phyloP scores from a whole-genome alignment of 2,113 vertebrate genomes.

The Noturus placidus region DNA sequence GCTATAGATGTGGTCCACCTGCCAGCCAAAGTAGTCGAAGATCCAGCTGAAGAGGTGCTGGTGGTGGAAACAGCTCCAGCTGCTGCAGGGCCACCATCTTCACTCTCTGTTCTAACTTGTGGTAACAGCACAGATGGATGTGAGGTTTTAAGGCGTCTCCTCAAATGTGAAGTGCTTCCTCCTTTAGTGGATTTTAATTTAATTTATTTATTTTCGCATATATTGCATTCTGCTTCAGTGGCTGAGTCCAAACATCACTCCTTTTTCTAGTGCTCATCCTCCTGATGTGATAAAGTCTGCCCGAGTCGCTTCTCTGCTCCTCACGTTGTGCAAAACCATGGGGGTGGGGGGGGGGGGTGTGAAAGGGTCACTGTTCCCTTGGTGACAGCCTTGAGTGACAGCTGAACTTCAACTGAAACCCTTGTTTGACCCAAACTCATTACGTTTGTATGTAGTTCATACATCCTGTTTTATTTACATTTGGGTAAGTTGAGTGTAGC shows the following conservation, averaged over 20 bases:
- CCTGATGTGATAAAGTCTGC: neutral
- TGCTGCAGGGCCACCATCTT: neutral
- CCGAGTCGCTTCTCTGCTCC: neutral
- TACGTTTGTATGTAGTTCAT: too few relatives aligned
- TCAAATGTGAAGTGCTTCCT: neutral
- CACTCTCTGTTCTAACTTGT: neutral
- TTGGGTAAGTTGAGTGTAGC: too few relatives aligned
- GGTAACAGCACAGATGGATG: neutral
- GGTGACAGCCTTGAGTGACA: neutral
- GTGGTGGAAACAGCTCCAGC: neutral
- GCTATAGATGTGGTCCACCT: neutral
- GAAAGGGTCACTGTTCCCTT: neutral
- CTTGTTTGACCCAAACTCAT: too few relatives aligned
- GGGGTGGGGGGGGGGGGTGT: neutral
- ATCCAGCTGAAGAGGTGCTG: neutral
- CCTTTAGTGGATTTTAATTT: neutral
- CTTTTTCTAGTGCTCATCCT: neutral
- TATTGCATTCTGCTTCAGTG: neutral
- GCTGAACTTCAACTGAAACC: neutral
- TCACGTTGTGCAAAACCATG: neutral
- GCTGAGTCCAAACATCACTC: neutral
- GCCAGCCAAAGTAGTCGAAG: too few relatives aligned
- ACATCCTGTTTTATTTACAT: too few relatives aligned
- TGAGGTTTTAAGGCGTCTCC: neutral
- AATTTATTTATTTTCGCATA: neutral